Base-by-base conservation (phyloP, 2,888 invertebrate genomes). In the Tigriopus californicus region DNA sequence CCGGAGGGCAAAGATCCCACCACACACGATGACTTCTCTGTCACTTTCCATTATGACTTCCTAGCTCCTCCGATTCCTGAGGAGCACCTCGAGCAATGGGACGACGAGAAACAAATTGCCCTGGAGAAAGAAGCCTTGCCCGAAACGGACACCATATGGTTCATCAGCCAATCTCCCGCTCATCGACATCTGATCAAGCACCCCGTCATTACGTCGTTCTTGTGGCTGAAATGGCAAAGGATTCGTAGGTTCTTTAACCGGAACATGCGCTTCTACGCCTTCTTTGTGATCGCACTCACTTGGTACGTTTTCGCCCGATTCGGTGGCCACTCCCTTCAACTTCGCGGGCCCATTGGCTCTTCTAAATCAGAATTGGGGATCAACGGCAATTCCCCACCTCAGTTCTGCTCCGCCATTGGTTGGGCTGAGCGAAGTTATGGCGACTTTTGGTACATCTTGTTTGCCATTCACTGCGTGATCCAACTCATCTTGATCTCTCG, bases 221-320 rank as follows among this genome's bases (percentile, higher is more conserved):
- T 87, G 5, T 81, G 82, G 65, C 74, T 87, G 61, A 87, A 87
- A 69, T 87, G 86, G 85, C 80, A 82, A 69, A 75, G 81, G 62
- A 80, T 87, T 62, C 79, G 83, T 60, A 77, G 79, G 63, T 74
- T 84, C 41, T 83, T 85, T 67, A 82, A 79, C 64, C 73, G 79
- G 1, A 86, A 86, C 67, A 78, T 86, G 41, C 70, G 79, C 2
- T 79, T 84, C 64, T 87, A 85, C 69, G 70, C 80, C 0, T 67
- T 80, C 0, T 80, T 85, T 66, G 82, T 82, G 70, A 64, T 79
- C 11, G 76, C 80, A 53, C 73, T 87, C 60, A 79, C 83, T 42
- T 67, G 75, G 1, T 84, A 85, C 66, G 81, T 85, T 48, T 74
- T 85, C 5, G 54, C 61, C n/a, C 42, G 22, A 52, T 18, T 62